Evolutionary conservation across 2,888 invertebrate species (phyloP).

Genomic region (Colostygia pectinataria): DNA sequence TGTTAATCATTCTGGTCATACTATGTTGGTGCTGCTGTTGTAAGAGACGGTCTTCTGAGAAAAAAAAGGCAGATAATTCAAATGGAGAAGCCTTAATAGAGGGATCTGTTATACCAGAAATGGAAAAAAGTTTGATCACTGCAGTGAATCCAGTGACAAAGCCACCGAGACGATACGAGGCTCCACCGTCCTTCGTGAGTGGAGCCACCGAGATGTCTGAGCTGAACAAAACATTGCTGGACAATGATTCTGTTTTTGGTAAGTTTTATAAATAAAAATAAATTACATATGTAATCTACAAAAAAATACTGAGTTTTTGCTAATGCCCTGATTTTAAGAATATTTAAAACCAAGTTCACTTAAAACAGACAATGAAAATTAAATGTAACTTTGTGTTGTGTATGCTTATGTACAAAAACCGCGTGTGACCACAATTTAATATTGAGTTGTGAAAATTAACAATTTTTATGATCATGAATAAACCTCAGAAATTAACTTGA

Average conservation of each 20-base stretch:
- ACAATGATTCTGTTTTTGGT: conserved; percentile 91
- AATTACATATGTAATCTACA: too few species aligned
- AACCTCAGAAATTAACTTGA: conserved; percentile 1
- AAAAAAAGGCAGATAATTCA: conserved; percentile 83
- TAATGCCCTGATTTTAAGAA: too few species aligned
- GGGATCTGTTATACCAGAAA: conserved; percentile 90
- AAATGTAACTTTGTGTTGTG: neutral
- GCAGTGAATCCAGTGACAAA: conserved; percentile 93
- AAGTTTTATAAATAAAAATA: conserved; percentile 55
- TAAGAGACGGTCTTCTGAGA: conserved; percentile 75
- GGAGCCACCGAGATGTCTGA: conserved; percentile 92
- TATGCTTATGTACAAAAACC: neutral
- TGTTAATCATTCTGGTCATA: conserved; percentile 75
- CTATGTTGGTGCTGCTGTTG: conserved; percentile 84
- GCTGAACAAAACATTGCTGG: conserved; percentile 90
- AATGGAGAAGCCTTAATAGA: conserved; percentile 88
- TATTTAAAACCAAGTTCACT: too few species aligned
- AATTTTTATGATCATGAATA: neutral
- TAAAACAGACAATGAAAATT: neutral
- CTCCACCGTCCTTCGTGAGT: conserved; percentile 86
- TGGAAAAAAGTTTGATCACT: conserved; percentile 92
- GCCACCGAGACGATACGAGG: conserved; percentile 90
- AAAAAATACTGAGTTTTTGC: too few species aligned
- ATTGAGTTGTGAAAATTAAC: neutral
- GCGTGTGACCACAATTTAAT: conserved; percentile 1